These are phyloP conservation scores for Nyctibius grandis DNA, from an alignment of 2,797 vertebrate species.

Conservation along the genomic window DNA sequence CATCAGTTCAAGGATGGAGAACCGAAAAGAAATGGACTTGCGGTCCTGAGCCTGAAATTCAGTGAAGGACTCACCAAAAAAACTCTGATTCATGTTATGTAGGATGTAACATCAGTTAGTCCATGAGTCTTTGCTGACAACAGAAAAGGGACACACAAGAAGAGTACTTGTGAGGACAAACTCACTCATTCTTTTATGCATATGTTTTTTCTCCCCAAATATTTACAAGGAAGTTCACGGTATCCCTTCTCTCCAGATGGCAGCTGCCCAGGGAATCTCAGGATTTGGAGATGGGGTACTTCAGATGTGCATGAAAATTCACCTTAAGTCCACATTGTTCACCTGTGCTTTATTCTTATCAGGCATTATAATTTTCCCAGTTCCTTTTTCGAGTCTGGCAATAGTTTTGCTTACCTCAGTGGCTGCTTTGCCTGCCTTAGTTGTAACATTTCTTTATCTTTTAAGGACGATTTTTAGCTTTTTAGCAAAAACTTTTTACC, in stretches of 20 bases:
- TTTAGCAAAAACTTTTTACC: not conserved
- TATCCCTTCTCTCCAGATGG: not conserved
- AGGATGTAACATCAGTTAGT: not conserved
- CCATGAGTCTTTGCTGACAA: not conserved
- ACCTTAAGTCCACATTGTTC: not conserved
- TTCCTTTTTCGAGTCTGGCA: not conserved
- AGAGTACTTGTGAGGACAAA: not conserved
- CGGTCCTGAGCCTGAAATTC: not conserved
- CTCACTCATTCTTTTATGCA: not conserved
- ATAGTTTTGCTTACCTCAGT: not conserved
- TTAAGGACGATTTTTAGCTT: not conserved
- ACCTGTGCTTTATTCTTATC: not conserved
- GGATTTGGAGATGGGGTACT: not conserved
- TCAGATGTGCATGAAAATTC: accelerated
- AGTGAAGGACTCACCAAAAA: accelerated
- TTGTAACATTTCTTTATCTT: not conserved
- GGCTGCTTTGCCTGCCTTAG: not conserved
- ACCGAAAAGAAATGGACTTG: not conserved
- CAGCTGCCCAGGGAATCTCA: not conserved
- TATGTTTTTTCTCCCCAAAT: not conserved
- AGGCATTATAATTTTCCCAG: not conserved
- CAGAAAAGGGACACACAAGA: not conserved
- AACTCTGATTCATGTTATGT: accelerated
- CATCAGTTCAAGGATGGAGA: not conserved
- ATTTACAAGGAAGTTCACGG: not conserved